Evolutionary conservation across 2,888 invertebrate genomes (phyloP).

Genomic region (Polyommatus iphigenia): DNA sequence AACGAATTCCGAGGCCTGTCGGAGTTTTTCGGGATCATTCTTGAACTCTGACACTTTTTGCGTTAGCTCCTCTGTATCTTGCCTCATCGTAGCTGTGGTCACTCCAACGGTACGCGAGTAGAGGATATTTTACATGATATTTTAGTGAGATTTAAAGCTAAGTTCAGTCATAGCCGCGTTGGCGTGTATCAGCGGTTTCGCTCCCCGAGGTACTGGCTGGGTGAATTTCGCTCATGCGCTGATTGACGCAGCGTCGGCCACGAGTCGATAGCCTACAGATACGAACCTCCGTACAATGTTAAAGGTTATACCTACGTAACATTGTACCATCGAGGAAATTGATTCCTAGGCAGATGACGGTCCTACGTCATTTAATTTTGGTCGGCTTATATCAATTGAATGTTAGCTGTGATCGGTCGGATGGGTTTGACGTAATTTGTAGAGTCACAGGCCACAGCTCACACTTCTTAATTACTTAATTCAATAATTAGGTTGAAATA

Average conservation of each 20-base stretch:
- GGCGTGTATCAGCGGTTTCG: slow-evolving; percentile 51
- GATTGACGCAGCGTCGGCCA: slow-evolving; percentile 45
- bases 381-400: too few species aligned
- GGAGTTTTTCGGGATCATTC: slow-evolving; percentile 81
- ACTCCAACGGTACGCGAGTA: slow-evolving; percentile 39
- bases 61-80: slow-evolving; percentile 67
- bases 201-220: slow-evolving; percentile 53
- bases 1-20: slow-evolving; percentile 80
- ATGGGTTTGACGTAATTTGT: too few species aligned
- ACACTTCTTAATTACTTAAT: too few species aligned
- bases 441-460: too few species aligned
- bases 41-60: slow-evolving; percentile 80
- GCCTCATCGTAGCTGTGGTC: slow-evolving; percentile 54
- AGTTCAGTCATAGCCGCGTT: slow-evolving; percentile 43
- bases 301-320: neutral
- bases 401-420: too few species aligned
- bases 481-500: too few species aligned
- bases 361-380: too few species aligned
- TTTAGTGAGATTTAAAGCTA: slow-evolving; percentile 35
- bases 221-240: slow-evolving; percentile 71
- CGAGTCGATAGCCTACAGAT: neutral
- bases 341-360: too few species aligned
- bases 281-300: neutral
- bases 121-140: slow-evolving; percentile 37
- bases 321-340: too few species aligned